Base-by-base conservation (phyloP, 2,113 vertebrate species). In the Neodontobutis hainanensis region DNA sequence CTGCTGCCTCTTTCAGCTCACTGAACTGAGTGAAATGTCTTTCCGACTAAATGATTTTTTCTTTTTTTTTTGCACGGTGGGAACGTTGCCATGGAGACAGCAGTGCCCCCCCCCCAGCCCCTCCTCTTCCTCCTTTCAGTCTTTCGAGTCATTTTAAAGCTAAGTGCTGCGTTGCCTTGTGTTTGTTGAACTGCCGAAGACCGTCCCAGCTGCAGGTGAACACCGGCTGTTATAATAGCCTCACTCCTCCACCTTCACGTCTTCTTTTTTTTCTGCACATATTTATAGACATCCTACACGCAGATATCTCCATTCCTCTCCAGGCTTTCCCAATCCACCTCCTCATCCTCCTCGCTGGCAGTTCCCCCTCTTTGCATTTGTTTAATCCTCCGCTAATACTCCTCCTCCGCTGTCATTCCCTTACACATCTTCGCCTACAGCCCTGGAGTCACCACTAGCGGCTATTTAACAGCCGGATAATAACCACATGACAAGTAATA, bases 21-120 rank as follows among this genome's bases (percentile, higher is more conserved):
- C 84, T 92, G 88, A 92, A 88, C 91, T 90, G 88, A 91, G 82
- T 86, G 87, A 91, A 92, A 91, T 88, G 87, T 90, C 89, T 92
- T 92, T 91, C 88, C 78, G 71, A 87, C 88, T 89, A 92, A 91
- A 90, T 91, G 65, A 90, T 88, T 89, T 88, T 91, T 90, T 85
- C 82, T 68, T 82, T 81, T 68, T 80, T 86, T 88, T 91, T 87
- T 83, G 73, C 87, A 80, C 74, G 52, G 73, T 88, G 87, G 86
- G 77, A 88, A 87, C 56, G 91, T 93, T 92, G 87, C 90, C 87
- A 90, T 92, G 92, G 92, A 90, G 92, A 92, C 91, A 79, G 76
- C 63, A 63, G 36, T 47, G 35, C 73, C 58, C 69, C 61, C 40
- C 73, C 12, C 52, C 15, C 58, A 42, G 2, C 34, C 47, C 56